Evolutionary conservation across 23 tunicate species (phyloP), one percentile per base, ranked within the genome.

Genomic region (Ciona savignyi): DNA sequence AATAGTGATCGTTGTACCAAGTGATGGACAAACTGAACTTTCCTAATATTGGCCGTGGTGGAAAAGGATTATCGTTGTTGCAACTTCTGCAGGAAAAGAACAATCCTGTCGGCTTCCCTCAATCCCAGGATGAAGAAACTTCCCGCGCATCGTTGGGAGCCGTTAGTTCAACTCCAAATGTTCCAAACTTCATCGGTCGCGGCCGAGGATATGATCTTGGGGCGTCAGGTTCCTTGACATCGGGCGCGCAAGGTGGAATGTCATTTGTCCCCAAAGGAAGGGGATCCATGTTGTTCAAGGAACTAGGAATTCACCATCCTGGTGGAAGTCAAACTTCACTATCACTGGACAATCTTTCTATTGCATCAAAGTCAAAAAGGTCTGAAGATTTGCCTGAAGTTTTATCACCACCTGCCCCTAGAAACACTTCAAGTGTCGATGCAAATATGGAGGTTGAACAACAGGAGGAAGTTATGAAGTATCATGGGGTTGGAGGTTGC

Each of bases 401-500:
- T 42, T 15, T 6, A 42, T 42, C 56, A 42, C 56, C 15, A 6
- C 11, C 56, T 42, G 11, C 9, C 11, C 56, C 56, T 6, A 42
- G 11, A 42, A 42, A 6, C 9, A 42, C 56, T 6, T 42, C 56
- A 9, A n/a, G n/a, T n/a, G n/a, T n/a, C n/a, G n/a, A n/a, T n/a
- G n/a, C n/a, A n/a, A n/a, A n/a, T n/a, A 9, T 6, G 56, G 56
- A 42, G 9, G 15, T 42, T 42, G 15, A 9, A 6, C 9, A 63
- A 63, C 23, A 9, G 4, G 67, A 72, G 9, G 75, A 83, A 51
- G 48, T 83, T 9, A 66, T 78, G 24, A 42, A 74, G 19, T 90
- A 90, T 35, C 85, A 74, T 49, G 97, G 97, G 6, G 25, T n/a
- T 15, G 24, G 60, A 33, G 97, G 97, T 24, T 64, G 49, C 0